These are phyloP conservation scores for Hedychridium roseum DNA, from an alignment of 2,888 invertebrate species.

Conservation along the genomic window DNA sequence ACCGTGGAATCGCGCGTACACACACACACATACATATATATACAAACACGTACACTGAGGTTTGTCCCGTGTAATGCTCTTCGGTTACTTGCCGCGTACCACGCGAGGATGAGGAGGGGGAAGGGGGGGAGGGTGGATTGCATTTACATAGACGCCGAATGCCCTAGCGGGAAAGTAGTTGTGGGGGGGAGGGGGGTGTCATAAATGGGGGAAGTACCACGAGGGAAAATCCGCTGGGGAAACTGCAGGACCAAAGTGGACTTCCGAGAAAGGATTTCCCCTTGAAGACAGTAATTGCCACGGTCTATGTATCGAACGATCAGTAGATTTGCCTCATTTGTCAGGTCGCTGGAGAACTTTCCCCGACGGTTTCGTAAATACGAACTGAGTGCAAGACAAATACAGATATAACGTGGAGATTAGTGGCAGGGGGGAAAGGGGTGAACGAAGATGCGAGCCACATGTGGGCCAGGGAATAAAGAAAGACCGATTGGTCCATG, in stretches of 20 bases:
- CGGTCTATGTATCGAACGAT: no score
- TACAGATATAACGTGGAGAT: neutral
- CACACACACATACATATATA: neutral
- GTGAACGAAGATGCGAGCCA: neutral
- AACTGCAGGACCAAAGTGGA: no score
- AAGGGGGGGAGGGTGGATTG: neutral
- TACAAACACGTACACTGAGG: neutral
- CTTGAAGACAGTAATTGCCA: no score
- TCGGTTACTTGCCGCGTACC: slow-evolving; percentile 21
- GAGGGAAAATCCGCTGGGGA: slow-evolving; percentile 21
- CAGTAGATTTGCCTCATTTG: no score
- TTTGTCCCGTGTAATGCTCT: slow-evolving; percentile 32
- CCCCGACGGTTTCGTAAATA: no score
- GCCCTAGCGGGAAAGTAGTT: no score
- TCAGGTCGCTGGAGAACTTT: no score
- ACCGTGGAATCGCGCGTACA: neutral
- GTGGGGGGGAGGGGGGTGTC: neutral
- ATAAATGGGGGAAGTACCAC: slow-evolving; percentile 5
- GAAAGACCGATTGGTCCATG: neutral
- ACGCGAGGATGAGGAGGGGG: neutral
- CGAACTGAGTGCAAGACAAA: no score
- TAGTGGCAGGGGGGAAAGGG: neutral
- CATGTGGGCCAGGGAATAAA: neutral
- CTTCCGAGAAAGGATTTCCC: no score
- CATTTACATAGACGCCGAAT: no score